A percentile compares a stretch with the other conserved stretches of the same genome.
These are phyloP conservation scores for Euzophera pinguis DNA, from an alignment of 2,888 invertebrate genomes.

Conservation along the genomic window DNA sequence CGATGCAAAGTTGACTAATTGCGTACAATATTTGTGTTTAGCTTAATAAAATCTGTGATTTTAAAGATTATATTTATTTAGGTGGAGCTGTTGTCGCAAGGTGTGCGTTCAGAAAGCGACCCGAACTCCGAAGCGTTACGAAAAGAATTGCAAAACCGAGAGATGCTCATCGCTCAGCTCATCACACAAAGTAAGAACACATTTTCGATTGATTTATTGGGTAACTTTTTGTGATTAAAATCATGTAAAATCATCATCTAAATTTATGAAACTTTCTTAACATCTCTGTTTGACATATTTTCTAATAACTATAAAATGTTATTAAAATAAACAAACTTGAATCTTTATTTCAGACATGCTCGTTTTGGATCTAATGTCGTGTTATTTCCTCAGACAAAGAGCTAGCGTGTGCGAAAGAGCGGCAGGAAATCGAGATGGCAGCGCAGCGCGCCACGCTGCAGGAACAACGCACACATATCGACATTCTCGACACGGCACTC, in stretches of 20 bases:
- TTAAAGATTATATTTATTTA: no score
- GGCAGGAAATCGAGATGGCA: constrained; percentile 94
- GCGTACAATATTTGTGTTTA: no score
- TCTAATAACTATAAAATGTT: no score
- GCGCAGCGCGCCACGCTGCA: constrained; percentile 93
- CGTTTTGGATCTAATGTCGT: neutral
- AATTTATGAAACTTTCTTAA: no score
- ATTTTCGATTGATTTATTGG: no score
- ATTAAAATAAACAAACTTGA: no score
- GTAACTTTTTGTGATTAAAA: no score
- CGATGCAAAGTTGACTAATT: no score
- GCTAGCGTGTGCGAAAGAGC: constrained; percentile 91
- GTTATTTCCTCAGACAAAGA: constrained; percentile 85
- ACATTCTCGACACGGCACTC: constrained; percentile 93
- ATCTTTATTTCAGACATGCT: no score
- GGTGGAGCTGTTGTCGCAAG: constrained; percentile 82
- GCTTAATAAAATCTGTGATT: no score
- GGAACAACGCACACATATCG: constrained; percentile 95
- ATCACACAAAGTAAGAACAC: constrained; percentile 90
- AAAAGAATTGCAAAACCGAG: constrained; percentile 86
- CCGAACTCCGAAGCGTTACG: constrained; percentile 78
- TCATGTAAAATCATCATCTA: no score
- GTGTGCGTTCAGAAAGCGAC: constrained; percentile 71
- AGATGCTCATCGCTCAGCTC: constrained; percentile 91
- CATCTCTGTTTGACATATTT: no score